These are phyloP conservation scores for Dromaius novaehollandiae DNA, from an alignment of 2,113 vertebrate genomes.

Conservation along the genomic window DNA sequence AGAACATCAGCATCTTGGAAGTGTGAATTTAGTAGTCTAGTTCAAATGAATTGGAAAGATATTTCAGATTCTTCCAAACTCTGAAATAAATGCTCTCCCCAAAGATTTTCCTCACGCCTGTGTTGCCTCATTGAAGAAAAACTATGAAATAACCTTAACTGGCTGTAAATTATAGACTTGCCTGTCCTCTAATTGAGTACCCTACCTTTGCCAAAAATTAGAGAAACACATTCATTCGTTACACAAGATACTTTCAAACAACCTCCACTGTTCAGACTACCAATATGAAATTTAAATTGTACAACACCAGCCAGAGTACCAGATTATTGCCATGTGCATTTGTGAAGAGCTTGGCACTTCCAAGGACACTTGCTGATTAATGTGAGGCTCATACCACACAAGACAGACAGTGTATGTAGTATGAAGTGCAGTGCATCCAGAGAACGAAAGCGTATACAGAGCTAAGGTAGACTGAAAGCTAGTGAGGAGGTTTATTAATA, in stretches of 20 bases:
- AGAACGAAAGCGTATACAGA: not conserved
- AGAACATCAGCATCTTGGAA: not conserved
- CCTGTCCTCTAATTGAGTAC: not conserved
- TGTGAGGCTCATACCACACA: not conserved
- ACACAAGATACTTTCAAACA: not conserved
- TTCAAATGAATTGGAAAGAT: not conserved
- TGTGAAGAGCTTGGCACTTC: not conserved
- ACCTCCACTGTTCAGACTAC: not conserved
- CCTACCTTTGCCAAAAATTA: not conserved
- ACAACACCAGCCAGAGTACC: not conserved
- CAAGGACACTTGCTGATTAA: not conserved
- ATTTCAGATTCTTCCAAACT: not conserved
- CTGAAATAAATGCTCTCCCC: not conserved
- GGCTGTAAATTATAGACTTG: not conserved
- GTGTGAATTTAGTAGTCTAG: not conserved
- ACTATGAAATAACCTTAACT: not conserved
- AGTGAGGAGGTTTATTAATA: not conserved
- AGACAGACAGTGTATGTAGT: not conserved
- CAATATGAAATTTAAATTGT: not conserved
- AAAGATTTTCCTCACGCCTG: not conserved
- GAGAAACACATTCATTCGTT: not conserved
- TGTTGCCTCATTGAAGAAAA: not conserved
- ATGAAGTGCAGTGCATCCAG: not conserved
- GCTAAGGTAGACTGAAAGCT: not conserved
- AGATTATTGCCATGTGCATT: not conserved